Evolutionary conservation across 2,797 vertebrate species (phyloP).

Genomic region (Thaleichthys pacificus): DNA sequence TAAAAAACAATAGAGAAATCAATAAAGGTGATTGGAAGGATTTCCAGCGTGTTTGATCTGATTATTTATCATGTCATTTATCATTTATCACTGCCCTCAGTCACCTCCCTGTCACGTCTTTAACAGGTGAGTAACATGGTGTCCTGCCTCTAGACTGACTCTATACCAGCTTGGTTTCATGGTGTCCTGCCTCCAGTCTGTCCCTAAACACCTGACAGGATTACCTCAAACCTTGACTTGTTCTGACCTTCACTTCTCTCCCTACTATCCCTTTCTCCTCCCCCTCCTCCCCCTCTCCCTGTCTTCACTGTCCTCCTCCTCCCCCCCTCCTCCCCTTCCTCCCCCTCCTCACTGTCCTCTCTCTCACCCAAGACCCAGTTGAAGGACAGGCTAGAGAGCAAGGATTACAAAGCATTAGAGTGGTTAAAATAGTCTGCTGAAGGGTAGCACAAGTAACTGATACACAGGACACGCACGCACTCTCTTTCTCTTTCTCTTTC

Average conservation of each 20-base stretch:
- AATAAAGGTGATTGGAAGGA: constrained; percentile 76
- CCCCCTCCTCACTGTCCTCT: neutral
- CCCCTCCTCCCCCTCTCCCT: constrained; percentile 22
- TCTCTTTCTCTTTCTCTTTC: neutral
- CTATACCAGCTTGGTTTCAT: neutral
- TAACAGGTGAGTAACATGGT: no score
- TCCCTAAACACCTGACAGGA: constrained; percentile 35
- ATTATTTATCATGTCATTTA: no score
- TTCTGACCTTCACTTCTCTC: constrained; percentile 51
- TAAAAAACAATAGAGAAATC: constrained; percentile 74
- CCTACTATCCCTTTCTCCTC: neutral
- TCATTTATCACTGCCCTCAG: neutral
- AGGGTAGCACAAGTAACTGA: constrained; percentile 30
- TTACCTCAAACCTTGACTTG: constrained; percentile 43
- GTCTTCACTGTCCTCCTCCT: constrained; percentile 25
- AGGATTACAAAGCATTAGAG: constrained; percentile 69
- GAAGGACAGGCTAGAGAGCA: constrained; percentile 38
- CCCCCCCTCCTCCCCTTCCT: constrained; percentile 3
- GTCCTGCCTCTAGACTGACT: no score
- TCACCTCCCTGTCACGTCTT: neutral
- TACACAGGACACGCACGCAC: constrained; percentile 17
- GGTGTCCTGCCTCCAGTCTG: neutral
- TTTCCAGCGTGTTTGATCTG: constrained; percentile 26
- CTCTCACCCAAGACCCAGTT: neutral
- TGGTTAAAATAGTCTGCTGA: constrained; percentile 64